Evolutionary conservation across 2,888 invertebrate species (phyloP).

Genomic region (Tyria jacobaeae): DNA sequence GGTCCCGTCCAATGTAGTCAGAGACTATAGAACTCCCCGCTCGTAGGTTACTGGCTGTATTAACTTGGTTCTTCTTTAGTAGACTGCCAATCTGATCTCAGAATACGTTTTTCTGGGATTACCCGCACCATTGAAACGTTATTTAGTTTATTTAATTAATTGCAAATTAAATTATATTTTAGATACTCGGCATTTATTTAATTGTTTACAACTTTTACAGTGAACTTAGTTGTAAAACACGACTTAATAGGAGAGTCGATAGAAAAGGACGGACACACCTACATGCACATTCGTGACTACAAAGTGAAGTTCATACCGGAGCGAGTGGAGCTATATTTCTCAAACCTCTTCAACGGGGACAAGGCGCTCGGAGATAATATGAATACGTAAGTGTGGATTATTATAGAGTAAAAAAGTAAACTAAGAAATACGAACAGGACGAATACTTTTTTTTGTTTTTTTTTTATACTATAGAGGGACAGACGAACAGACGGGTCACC

Average conservation of each 20-base stretch:
- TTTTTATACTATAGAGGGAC: too few relatives aligned
- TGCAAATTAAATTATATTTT: too few relatives aligned
- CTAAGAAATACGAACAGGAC: too few relatives aligned
- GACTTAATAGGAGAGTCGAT: slow-evolving; percentile 88
- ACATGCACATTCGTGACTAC: slow-evolving; percentile 88
- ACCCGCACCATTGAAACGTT: too few relatives aligned
- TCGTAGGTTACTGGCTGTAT: too few relatives aligned
- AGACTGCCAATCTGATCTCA: too few relatives aligned
- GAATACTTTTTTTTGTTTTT: too few relatives aligned
- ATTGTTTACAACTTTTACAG: slow-evolving; percentile 73
- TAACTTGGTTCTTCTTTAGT: too few relatives aligned
- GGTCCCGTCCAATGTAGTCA: too few relatives aligned
- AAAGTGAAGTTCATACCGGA: slow-evolving; percentile 88
- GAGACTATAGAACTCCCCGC: too few relatives aligned
- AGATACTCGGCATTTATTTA: not conserved
- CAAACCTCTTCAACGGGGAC: slow-evolving; percentile 89
- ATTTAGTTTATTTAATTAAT: not conserved
- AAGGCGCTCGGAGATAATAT: slow-evolving; percentile 87
- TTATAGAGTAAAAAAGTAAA: not conserved
- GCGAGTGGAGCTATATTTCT: slow-evolving; percentile 87
- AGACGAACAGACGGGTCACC: too few relatives aligned
- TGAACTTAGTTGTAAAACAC: slow-evolving; percentile 88
- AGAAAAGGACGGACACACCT: slow-evolving; percentile 87
- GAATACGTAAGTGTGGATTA: slow-evolving; percentile 79
- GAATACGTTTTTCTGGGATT: too few relatives aligned